phyloP scores from a whole-genome alignment of 2,797 vertebrate species.

The Sphenodon punctatus region DNA sequence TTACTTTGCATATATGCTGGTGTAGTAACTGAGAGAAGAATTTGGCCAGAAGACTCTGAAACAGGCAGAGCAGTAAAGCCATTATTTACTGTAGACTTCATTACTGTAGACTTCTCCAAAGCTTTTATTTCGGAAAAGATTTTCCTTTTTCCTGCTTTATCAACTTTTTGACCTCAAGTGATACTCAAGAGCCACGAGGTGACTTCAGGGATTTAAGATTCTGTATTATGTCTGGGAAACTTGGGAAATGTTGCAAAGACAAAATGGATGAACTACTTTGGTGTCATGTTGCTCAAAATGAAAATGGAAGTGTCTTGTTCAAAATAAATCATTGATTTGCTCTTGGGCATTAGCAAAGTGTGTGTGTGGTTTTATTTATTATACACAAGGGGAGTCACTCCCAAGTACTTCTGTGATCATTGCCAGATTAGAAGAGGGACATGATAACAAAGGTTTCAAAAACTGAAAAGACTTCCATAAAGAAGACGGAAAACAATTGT shows the following conservation, averaged over 20 bases:
- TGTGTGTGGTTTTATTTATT: neutral
- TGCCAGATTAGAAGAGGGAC: neutral
- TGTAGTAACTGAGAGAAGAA: neutral
- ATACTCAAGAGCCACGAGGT: accelerated
- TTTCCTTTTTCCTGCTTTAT: neutral
- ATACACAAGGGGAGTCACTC: neutral
- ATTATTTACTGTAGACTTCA: neutral
- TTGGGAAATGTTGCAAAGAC: neutral
- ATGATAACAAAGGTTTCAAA: neutral
- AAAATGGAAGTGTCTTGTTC: constrained; percentile 25
- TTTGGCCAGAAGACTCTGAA: neutral
- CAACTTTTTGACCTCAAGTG: neutral
- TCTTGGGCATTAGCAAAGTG: neutral
- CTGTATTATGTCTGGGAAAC: neutral
- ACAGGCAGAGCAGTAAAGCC: neutral
- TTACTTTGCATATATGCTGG: neutral
- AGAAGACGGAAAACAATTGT: neutral
- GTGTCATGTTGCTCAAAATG: constrained; percentile 17
- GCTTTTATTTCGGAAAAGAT: neutral
- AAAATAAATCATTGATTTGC: constrained; percentile 39
- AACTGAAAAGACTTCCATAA: neutral
- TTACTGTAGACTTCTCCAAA: neutral
- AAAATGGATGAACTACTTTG: constrained; percentile 3
- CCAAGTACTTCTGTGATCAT: neutral
- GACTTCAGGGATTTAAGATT: constrained; percentile 4